Evolutionary conservation across 2,113 vertebrate genomes (phyloP).

Genomic region (Zosterops lateralis): DNA sequence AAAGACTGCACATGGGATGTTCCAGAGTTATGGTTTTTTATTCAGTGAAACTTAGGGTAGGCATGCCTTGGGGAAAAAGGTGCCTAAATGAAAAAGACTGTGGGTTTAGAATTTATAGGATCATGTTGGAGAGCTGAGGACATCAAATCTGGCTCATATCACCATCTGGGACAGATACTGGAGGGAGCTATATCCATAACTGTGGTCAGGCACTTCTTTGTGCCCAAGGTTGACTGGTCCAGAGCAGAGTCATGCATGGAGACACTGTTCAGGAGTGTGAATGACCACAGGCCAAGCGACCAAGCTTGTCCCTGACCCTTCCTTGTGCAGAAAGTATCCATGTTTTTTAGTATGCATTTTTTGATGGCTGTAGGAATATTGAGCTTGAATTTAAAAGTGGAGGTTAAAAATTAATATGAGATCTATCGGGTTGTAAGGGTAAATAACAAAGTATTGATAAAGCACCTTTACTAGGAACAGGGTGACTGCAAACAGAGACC

Average conservation of each 20-base stretch:
- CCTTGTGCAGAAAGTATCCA: neutral
- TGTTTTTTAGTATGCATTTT: neutral
- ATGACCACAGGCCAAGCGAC: neutral
- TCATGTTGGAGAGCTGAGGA: neutral
- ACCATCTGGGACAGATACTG: neutral
- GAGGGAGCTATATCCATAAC: neutral
- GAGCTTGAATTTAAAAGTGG: neutral
- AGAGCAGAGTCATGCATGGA: neutral
- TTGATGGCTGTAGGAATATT: neutral
- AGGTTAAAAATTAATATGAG: neutral
- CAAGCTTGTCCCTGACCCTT: neutral
- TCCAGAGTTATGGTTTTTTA: neutral
- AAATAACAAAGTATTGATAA: neutral
- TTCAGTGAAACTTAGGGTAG: neutral
- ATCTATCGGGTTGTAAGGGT: neutral
- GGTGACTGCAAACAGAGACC: neutral
- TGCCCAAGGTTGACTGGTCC: rapidly evolving
- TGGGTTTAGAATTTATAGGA: neutral
- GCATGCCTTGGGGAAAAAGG: neutral
- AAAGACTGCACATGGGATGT: neutral
- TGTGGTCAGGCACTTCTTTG: neutral
- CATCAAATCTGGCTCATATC: neutral
- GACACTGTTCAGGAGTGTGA: neutral
- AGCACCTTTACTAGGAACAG: neutral
- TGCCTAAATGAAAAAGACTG: neutral